Conservation (phyloP, 1,140 invertebrate genomes). For the Rhyzopertha dominica region DNA sequence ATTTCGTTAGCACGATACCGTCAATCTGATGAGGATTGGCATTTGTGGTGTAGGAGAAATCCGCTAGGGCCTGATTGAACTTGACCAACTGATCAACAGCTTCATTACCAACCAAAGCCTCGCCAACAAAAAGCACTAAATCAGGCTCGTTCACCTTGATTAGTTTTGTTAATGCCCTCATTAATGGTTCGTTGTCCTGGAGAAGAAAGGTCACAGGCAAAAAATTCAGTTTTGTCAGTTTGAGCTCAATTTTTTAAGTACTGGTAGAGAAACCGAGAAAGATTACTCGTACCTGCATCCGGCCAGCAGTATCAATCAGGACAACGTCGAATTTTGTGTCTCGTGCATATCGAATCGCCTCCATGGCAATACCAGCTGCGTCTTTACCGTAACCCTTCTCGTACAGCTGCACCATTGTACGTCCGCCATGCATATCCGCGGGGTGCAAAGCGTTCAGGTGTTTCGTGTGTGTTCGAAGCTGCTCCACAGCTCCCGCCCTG, state of each 20-base stretch:
- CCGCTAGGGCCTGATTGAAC: conserved; percentile 95
- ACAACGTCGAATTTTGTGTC: conserved; percentile 86
- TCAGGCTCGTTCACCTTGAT: conserved; percentile 90
- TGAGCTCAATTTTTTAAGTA: neutral
- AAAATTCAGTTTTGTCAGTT: conserved; percentile 5
- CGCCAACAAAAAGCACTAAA: conserved; percentile 96
- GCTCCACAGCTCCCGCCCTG: conserved; percentile 97
- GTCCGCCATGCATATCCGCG: conserved; percentile 60
- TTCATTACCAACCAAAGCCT: conserved; percentile 99
- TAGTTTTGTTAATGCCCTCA: conserved; percentile 93
- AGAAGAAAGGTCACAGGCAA: conserved; percentile 10
- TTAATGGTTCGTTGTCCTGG: conserved; percentile 93
- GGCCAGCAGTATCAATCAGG: conserved; percentile 94
- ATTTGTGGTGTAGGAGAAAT: conserved; percentile 74
- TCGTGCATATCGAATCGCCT: conserved; percentile 86
- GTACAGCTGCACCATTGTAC: conserved; percentile 87
- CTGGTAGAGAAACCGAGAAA: neutral
- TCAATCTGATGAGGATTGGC: conserved; percentile 93
- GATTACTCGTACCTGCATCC: conserved; percentile 74
- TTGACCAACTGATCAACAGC: conserved; percentile 98
- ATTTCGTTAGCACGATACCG: conserved; percentile 97
- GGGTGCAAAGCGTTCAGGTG: conserved; percentile 95
- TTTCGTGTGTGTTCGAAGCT: conserved; percentile 90
- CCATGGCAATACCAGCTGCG: conserved; percentile 95
- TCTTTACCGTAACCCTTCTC: conserved; percentile 99